phyloP scores from a whole-genome alignment of 1,140 invertebrate genomes.

The Rhyacophila brunnea region DNA sequence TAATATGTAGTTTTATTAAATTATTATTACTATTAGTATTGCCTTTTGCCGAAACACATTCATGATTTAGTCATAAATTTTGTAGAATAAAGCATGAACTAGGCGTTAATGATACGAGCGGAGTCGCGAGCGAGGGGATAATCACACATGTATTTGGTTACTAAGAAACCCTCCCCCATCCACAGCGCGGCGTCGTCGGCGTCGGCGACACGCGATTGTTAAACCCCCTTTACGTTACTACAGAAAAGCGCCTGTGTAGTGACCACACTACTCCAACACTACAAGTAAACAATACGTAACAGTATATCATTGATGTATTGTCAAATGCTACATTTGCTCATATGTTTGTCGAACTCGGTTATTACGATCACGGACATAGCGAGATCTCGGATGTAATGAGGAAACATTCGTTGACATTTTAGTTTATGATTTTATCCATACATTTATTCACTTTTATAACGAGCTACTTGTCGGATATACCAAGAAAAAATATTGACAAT shows the following conservation, averaged over 20 bases:
- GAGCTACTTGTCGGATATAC: too few relatives aligned
- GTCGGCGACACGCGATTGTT: slow-evolving; percentile 23
- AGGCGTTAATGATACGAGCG: slow-evolving; percentile 9
- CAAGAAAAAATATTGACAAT: too few relatives aligned
- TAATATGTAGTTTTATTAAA: too few relatives aligned
- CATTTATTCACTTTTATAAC: too few relatives aligned
- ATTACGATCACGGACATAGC: too few relatives aligned
- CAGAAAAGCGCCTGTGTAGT: not conserved
- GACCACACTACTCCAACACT: not conserved
- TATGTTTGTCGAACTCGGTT: too few relatives aligned
- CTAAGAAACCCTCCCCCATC: not conserved
- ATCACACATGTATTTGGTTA: slow-evolving; percentile 26
- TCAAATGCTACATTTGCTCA: too few relatives aligned
- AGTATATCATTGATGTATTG: too few relatives aligned
- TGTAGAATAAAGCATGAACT: not conserved
- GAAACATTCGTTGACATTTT: too few relatives aligned
- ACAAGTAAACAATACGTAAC: not conserved
- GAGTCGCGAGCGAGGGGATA: slow-evolving; percentile 15
- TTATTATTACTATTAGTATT: slow-evolving; percentile 3
- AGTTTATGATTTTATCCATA: too few relatives aligned
- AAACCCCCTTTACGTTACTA: slow-evolving; percentile 10
- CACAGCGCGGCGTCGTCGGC: not conserved
- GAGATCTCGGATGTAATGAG: too few relatives aligned
- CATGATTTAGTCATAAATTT: not conserved
- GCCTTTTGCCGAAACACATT: not conserved